Percentiles rank a stretch among this genome's conserved stretches.
These are phyloP conservation scores for Linyphia triangularis DNA, from an alignment of 2,888 invertebrate species.

Conservation along the genomic window DNA sequence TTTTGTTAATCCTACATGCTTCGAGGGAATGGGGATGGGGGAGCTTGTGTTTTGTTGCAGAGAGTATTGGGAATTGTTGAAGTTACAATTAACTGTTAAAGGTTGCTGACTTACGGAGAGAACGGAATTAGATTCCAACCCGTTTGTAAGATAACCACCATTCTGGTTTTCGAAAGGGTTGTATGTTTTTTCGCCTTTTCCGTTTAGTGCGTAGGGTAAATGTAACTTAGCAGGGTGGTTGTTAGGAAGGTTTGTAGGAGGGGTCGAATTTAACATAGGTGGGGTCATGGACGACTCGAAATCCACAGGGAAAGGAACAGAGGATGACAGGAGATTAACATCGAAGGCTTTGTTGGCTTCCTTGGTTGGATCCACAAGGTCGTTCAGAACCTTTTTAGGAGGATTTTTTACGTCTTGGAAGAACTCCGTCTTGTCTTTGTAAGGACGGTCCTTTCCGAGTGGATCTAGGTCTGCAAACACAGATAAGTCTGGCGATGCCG, in stretches of 20 bases:
- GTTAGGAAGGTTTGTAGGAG: conserved; percentile 42
- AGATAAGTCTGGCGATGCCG: conserved; percentile 79
- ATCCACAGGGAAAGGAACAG: conserved; percentile 66
- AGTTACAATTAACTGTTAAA: conserved; percentile 41
- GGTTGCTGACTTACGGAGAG: conserved; percentile 38
- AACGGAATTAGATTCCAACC: not conserved
- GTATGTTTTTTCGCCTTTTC: conserved; percentile 15
- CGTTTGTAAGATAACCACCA: not conserved
- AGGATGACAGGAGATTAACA: conserved; percentile 25
- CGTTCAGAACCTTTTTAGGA: conserved; percentile 94
- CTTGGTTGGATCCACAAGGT: conserved; percentile 83
- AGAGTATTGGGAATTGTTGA: not conserved
- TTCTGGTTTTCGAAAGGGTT: conserved; percentile 53
- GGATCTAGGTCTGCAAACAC: conserved; percentile 97
- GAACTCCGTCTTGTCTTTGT: conserved; percentile 96
- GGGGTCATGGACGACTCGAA: conserved; percentile 43
- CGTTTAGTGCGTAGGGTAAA: conserved; percentile 13
- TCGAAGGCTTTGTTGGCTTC: conserved; percentile 26
- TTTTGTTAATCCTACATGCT: conserved; percentile 11
- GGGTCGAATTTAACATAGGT: conserved; percentile 7
- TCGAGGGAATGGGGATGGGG: conserved; percentile 69
- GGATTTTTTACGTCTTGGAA: conserved; percentile 97
- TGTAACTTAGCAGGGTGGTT: conserved; percentile 23
- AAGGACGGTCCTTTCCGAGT: conserved; percentile 93
- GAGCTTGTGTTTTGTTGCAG: conserved; percentile 51